A percentile compares a stretch with the other conserved stretches of the same genome.
Conservation (phyloP, 1,140 invertebrate genomes). For the Holcopasites calliopsidis region DNA sequence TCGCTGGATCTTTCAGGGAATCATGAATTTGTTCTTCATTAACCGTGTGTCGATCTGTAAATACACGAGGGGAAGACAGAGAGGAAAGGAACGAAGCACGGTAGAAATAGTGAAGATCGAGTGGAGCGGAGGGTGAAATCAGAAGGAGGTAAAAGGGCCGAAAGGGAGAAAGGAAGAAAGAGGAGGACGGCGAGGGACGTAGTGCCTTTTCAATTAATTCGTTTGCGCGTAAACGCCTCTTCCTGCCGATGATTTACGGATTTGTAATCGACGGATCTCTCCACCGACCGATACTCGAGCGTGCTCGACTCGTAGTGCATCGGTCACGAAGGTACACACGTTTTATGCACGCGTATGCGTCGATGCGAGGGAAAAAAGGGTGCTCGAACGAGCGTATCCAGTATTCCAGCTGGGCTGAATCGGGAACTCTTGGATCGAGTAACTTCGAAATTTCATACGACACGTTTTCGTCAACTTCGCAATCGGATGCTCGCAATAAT, state of each 20-base stretch:
- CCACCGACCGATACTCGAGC: conserved; percentile 13
- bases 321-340: conserved; percentile 16
- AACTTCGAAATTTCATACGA: neutral
- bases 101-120: conserved; percentile 8
- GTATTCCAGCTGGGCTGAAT: neutral
- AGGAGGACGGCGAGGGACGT: conserved; percentile 11
- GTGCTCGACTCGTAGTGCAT: conserved; percentile 34
- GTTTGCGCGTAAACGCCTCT: conserved; percentile 64
- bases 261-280: conserved; percentile 50
- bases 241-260: conserved; percentile 62
- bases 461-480: neutral
- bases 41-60: neutral
- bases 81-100: neutral
- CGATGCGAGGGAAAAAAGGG: conserved; percentile 37
- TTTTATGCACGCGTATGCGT: conserved; percentile 9
- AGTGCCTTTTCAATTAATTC: conserved; percentile 63
- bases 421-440: neutral
- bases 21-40: neutral
- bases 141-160: conserved; percentile 21
- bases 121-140: conserved; percentile 1
- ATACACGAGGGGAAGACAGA: neutral
- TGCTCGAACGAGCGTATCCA: conserved; percentile 8
- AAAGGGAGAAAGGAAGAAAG: conserved; percentile 11
- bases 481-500: neutral
- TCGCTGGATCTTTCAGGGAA: neutral